Percentiles rank a stretch among this genome's conserved stretches.
These are phyloP conservation scores for Mamestra brassicae DNA, from an alignment of 2,888 invertebrate genomes.

Conservation along the genomic window DNA sequence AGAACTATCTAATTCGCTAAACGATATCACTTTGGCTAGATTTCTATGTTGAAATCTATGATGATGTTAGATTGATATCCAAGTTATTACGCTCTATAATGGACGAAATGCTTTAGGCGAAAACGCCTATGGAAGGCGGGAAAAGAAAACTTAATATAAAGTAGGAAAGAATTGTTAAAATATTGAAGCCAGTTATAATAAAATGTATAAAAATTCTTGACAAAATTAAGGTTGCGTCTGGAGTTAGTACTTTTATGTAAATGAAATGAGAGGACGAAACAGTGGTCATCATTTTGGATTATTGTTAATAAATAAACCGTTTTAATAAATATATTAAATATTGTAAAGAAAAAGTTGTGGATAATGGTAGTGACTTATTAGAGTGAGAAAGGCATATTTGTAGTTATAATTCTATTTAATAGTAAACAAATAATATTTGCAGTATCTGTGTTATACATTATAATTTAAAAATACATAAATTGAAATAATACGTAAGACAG, in stretches of 20 bases:
- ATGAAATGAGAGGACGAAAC: not conserved
- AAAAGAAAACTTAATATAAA: not conserved
- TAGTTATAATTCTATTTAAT: conserved; percentile 47
- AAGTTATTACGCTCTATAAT: not conserved
- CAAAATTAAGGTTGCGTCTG: not conserved
- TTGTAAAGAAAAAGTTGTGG: conserved; percentile 16
- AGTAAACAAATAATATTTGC: conserved; percentile 40
- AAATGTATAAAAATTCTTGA: conserved; percentile 4
- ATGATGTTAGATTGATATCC: not conserved
- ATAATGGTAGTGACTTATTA: conserved; percentile 46
- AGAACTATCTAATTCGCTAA: not conserved
- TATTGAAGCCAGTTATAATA: not conserved
- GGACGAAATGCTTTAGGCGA: conserved; percentile 5
- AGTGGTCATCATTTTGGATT: conserved; percentile 14
- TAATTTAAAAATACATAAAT: conserved; percentile 28
- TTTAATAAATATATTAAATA: conserved; percentile 3
- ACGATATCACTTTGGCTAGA: conserved; percentile 8
- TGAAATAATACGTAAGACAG: conserved; percentile 6
- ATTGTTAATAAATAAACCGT: not conserved
- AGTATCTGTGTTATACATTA: conserved; percentile 47
- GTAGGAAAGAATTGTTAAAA: not conserved
- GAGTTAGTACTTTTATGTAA: too few species aligned
- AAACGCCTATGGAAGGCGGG: not conserved
- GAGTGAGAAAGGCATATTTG: conserved; percentile 36
- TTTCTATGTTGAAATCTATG: not conserved